Evolutionary conservation across 92 coral and sea anemone species (phyloP), one percentile per base, ranked within the genome.

Genomic region (Galaxea fascicularis): DNA sequence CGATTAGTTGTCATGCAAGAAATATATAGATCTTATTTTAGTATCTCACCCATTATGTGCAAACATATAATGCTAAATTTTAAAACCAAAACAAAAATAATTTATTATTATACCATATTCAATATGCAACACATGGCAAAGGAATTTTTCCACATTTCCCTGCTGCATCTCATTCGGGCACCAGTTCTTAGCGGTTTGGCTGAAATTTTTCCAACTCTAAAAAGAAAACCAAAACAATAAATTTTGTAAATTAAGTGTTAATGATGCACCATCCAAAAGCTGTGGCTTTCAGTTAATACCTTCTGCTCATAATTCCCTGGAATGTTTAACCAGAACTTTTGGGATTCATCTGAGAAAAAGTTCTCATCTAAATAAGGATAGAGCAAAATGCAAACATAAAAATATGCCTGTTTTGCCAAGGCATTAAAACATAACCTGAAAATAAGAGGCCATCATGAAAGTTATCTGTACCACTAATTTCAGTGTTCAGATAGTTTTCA

Each of bases 131-230:
- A 94, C 84, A 35, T 83, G 57, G 27, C 98, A 94, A 13, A 95
- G 88, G 47, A 95, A 94, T 67, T 89, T 92, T 73, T 89, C 90
- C 35, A 95, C 76, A 46, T 90, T 87, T 57, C 98, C 94, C 71
- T 77, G 89, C 46, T 82, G 79, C 58, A 86, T 75, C 73, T 90
- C 95, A 12, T 63, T 39, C 16, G 84, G 90, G 29, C 92, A 94
- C 10, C 77, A 28, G 14, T 74, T 56, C 58, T 75, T 88, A 29
- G 93, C 70, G 8, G 93, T 89, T 41, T 82, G 82, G 26, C 21
- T 81, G 56, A 95, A 90, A 28, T 88, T 70, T 70, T 39, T 80
- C 95, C 95, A 95, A 27, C 74, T 91, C 98, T 95, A 31, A 15
- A 54, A 57, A 82, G 46, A 8, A 16, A 78, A 17, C 29, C 39